Conservation (phyloP, 2,797 vertebrate genomes). For the Pelodytes ibericus region DNA sequence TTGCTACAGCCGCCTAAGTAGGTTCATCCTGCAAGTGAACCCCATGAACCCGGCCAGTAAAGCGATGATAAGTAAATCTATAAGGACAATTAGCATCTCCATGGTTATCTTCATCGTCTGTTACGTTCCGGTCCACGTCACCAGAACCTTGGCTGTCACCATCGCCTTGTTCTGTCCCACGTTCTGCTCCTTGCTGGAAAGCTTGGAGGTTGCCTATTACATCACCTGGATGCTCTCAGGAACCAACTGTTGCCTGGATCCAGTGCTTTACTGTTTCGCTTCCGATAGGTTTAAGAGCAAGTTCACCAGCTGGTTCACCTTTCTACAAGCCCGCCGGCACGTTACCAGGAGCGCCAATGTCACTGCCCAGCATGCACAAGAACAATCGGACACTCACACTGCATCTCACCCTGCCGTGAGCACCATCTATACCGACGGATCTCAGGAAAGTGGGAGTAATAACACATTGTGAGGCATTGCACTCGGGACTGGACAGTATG, state of each 20-base stretch:
- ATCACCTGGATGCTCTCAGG: constrained; percentile 65
- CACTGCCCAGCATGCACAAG: not conserved
- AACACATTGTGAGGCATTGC: not conserved
- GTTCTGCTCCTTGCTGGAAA: constrained; percentile 55
- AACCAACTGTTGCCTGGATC: constrained; percentile 72
- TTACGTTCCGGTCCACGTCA: constrained; percentile 71
- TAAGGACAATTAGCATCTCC: constrained; percentile 67
- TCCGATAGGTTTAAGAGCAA: constrained; percentile 63
- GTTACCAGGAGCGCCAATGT: not conserved
- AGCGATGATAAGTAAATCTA: constrained; percentile 68
- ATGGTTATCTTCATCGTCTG: constrained; percentile 71
- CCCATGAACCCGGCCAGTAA: constrained; percentile 63
- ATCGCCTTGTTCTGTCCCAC: constrained; percentile 59
- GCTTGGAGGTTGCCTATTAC: constrained; percentile 65
- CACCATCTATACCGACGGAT: not conserved
- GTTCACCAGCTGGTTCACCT: constrained; percentile 58
- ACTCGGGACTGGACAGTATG: too few species aligned
- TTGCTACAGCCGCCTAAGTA: constrained; percentile 67
- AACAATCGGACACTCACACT: not conserved
- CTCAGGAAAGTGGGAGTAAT: not conserved
- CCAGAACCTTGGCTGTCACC: constrained; percentile 61
- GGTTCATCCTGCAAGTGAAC: constrained; percentile 64
- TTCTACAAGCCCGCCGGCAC: not conserved
- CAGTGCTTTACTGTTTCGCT: constrained; percentile 69
- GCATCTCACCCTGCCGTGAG: not conserved